Evolutionary conservation across 2,888 invertebrate genomes (phyloP).

Genomic region (Drosophila picticornis): DNA sequence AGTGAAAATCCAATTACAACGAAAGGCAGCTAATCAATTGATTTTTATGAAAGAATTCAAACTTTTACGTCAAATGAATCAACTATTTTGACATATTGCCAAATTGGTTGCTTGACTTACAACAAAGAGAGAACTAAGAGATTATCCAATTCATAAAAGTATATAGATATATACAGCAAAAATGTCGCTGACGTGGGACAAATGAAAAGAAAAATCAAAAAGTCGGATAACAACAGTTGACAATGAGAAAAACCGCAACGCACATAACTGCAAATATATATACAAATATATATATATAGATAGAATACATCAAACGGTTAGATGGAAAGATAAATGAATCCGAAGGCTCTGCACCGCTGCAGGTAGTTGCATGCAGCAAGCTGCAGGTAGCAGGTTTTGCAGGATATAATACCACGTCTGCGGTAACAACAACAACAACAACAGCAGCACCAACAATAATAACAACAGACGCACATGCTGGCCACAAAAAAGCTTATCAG

Average conservation of each 20-base stretch:
- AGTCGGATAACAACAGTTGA: constrained; percentile 66
- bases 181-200: constrained; percentile 26
- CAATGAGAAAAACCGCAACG: constrained; percentile 68
- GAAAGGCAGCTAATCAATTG: constrained; percentile 1
- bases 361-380: constrained; percentile 30
- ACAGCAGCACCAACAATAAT: constrained; percentile 25
- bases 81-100: constrained; percentile 33
- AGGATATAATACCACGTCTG: constrained; percentile 67
- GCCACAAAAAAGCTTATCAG: constrained; percentile 77
- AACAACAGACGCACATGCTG: constrained; percentile 44
- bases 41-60: constrained; percentile 1
- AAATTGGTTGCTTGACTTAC: constrained; percentile 10
- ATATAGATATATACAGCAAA: constrained; percentile 1
- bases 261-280: constrained; percentile 28
- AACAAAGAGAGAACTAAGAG: constrained; percentile 2
- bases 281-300: constrained; percentile 3
- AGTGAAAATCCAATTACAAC: neutral
- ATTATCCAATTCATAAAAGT: constrained; percentile 24
- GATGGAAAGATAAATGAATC: constrained; percentile 59
- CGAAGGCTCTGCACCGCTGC: constrained; percentile 37
- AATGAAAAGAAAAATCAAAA: constrained; percentile 54
- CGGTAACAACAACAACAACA: constrained; percentile 54
- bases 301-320: constrained; percentile 51
- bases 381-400: constrained; percentile 29
- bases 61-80: constrained; percentile 9